Percentiles rank a stretch among this genome's conserved stretches.
Evolutionary conservation across 2,797 vertebrate genomes (phyloP).

Genomic region (Numenius phaeopus): DNA sequence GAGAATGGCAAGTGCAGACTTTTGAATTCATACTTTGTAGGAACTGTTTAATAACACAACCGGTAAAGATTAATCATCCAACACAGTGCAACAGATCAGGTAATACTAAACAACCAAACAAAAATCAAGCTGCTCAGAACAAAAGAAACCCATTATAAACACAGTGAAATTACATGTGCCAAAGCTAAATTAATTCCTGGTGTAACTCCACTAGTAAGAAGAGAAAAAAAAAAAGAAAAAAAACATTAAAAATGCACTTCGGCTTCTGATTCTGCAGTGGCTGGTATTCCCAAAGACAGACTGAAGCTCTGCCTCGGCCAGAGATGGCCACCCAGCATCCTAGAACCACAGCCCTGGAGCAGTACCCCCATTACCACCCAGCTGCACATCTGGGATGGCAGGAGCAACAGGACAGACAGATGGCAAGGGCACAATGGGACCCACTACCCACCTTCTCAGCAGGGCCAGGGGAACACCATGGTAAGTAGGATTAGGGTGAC

Average conservation of each 20-base stretch:
- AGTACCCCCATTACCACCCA: not conserved
- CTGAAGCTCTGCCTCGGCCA: not conserved
- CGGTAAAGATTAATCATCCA: conserved; percentile 9
- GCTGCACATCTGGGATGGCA: not conserved
- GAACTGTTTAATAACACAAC: not conserved
- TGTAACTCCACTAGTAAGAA: not conserved
- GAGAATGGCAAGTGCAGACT: not conserved
- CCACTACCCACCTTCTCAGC: not conserved
- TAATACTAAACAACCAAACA: conserved; percentile 22
- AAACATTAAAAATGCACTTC: not conserved
- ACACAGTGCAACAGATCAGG: not conserved
- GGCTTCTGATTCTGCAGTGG: not conserved
- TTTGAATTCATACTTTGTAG: conserved; percentile 13
- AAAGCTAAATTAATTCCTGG: not conserved
- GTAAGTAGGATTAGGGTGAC: not conserved
- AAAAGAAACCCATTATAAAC: conserved; percentile 5
- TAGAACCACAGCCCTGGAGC: not conserved
- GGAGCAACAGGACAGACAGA: not conserved
- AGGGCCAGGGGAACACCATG: fast-evolving
- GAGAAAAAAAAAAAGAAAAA: not conserved
- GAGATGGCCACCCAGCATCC: not conserved
- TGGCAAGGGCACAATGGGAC: not conserved
- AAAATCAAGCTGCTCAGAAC: not conserved
- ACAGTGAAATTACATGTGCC: not conserved
- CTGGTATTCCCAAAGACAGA: not conserved